A percentile compares a stretch with the other conserved stretches of the same genome.
Evolutionary conservation across 2,888 invertebrate genomes (phyloP).

Genomic region (Macrophya annulata): DNA sequence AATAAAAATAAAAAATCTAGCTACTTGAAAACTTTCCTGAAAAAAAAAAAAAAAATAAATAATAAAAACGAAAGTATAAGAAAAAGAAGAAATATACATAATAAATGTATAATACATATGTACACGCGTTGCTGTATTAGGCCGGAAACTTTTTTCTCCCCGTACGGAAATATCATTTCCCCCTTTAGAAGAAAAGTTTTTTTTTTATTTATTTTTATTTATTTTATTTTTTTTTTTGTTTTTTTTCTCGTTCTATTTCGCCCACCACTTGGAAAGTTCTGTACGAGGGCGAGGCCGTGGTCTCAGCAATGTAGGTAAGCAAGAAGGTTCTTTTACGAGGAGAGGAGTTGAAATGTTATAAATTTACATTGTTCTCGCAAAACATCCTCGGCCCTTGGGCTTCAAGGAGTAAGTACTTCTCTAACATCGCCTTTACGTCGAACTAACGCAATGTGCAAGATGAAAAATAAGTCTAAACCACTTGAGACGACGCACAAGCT

Average conservation of each 20-base stretch:
- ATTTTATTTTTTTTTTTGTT: neutral
- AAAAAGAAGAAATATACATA: neutral
- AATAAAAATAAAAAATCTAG: neutral
- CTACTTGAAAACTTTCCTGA: constrained; percentile 17
- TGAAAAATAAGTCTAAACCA: constrained; percentile 17
- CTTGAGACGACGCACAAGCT: constrained; percentile 32
- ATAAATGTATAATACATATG: constrained; percentile 25
- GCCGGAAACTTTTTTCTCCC: constrained; percentile 30
- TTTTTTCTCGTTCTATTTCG: neutral
- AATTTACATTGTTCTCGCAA: constrained; percentile 44
- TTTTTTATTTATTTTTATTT: no score
- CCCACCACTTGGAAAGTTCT: no score
- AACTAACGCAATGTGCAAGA: neutral
- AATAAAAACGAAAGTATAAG: no score
- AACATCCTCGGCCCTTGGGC: constrained; percentile 27
- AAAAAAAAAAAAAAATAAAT: neutral
- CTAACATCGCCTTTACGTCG: constrained; percentile 3
- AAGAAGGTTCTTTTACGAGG: neutral
- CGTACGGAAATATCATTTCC: constrained; percentile 32
- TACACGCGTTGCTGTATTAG: neutral
- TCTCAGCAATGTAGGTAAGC: neutral
- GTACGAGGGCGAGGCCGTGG: neutral
- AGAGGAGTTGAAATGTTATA: constrained; percentile 32
- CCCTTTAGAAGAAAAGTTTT: constrained; percentile 33
- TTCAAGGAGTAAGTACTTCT: constrained; percentile 7